These are phyloP conservation scores for Campylorhamphus procurvoides DNA, from an alignment of 2,113 vertebrate species.

Conservation along the genomic window DNA sequence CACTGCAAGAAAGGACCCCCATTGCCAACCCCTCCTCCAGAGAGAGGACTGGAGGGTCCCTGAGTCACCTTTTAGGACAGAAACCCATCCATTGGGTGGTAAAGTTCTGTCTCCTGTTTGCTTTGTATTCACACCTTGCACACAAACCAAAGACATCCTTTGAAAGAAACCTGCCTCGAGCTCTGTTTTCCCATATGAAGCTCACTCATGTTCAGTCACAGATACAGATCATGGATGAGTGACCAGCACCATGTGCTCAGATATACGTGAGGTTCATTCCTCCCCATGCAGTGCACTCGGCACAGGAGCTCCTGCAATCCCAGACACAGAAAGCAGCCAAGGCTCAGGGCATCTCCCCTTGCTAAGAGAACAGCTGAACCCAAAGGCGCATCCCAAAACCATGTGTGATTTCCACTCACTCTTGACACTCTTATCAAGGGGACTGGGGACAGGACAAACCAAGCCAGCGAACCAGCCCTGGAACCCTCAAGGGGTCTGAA, in stretches of 20 bases:
- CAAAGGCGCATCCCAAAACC: not conserved
- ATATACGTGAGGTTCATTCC: rapidly evolving
- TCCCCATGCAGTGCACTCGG: rapidly evolving
- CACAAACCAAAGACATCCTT: not conserved
- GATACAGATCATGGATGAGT: rapidly evolving
- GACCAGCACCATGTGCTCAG: rapidly evolving
- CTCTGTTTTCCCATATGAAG: not conserved
- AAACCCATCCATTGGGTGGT: rapidly evolving
- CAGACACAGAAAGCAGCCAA: rapidly evolving
- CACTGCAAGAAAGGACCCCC: not conserved
- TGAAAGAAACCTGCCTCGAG: not conserved
- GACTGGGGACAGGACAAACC: not conserved
- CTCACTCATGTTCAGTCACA: not conserved
- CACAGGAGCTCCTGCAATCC: not conserved
- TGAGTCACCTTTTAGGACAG: not conserved
- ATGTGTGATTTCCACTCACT: rapidly evolving
- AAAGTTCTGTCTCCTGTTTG: not conserved
- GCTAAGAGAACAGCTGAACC: not conserved
- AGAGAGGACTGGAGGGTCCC: not conserved
- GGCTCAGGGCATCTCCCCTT: not conserved
- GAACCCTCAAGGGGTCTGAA: not conserved
- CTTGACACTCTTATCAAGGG: not conserved
- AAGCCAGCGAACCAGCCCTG: not conserved
- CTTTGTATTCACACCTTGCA: not conserved
- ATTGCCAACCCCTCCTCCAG: no score